phyloP scores from a whole-genome alignment of 2,797 vertebrate species.

The Gymnoscopelus braueri region DNA sequence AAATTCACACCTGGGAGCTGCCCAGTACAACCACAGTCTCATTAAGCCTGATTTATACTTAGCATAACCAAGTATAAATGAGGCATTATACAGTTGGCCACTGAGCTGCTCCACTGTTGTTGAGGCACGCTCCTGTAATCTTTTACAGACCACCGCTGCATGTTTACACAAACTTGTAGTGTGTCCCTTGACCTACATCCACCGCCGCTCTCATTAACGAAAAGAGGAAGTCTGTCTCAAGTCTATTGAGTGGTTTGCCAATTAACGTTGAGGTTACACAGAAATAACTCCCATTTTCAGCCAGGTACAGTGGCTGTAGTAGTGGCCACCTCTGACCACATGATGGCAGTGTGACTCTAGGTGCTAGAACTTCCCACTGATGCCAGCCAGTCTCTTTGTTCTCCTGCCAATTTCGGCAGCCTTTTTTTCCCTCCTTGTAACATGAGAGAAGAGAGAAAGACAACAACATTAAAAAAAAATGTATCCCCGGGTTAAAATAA shows the following conservation, averaged over 20 bases:
- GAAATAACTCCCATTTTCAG: neutral
- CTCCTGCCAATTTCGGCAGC: constrained; percentile 74
- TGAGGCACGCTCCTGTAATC: too few species aligned
- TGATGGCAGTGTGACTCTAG: constrained; percentile 83
- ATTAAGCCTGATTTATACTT: too few species aligned
- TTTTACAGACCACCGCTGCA: too few species aligned
- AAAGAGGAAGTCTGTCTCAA: constrained; percentile 5
- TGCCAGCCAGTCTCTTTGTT: constrained; percentile 77
- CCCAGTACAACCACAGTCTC: too few species aligned
- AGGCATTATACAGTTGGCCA: too few species aligned
- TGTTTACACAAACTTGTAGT: too few species aligned
- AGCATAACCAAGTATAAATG: too few species aligned
- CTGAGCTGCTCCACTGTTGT: too few species aligned
- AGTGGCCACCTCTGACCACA: constrained; percentile 59
- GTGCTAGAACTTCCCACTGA: constrained; percentile 37
- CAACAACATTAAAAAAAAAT: constrained; percentile 73
- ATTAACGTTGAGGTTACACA: neutral
- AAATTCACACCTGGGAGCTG: too few species aligned
- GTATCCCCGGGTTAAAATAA: constrained; percentile 86
- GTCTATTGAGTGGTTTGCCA: neutral
- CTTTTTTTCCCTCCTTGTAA: constrained; percentile 56
- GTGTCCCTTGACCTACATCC: neutral
- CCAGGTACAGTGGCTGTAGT: constrained; percentile 15
- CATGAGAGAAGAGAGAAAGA: constrained; percentile 59
- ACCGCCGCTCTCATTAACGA: neutral